These are phyloP conservation scores for Galleria mellonella DNA, from an alignment of 1,140 invertebrate genomes.

Conservation along the genomic window DNA sequence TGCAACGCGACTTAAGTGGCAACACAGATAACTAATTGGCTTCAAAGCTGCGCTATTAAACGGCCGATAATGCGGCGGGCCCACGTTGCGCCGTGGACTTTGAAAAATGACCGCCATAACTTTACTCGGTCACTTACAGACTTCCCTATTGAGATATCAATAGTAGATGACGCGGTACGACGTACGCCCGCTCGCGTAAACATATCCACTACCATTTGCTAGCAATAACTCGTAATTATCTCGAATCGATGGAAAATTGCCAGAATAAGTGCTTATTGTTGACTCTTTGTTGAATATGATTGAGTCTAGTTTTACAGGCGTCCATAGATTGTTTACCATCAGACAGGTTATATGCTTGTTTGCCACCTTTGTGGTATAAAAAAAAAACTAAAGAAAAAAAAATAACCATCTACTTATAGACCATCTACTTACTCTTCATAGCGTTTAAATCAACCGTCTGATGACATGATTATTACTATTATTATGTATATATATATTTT, in stretches of 20 bases:
- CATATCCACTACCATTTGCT: conserved; percentile 32
- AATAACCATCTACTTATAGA: too few relatives aligned
- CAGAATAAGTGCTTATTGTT: not conserved
- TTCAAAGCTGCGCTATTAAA: conserved; percentile 50
- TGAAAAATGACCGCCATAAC: conserved; percentile 62
- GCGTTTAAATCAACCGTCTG: too few relatives aligned
- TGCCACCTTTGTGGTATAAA: too few relatives aligned
- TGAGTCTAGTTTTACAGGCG: too few relatives aligned
- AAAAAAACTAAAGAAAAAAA: too few relatives aligned
- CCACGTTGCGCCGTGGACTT: conserved; percentile 31
- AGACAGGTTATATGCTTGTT: too few relatives aligned
- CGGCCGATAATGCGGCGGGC: conserved; percentile 32
- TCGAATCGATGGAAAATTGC: not conserved
- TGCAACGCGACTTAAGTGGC: too few relatives aligned
- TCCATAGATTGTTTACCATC: too few relatives aligned
- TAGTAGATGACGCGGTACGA: conserved; percentile 47
- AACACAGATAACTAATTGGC: conserved; percentile 40
- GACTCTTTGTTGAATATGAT: not conserved
- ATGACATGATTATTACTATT: too few relatives aligned
- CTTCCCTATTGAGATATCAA: conserved; percentile 70
- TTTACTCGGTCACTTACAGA: conserved; percentile 59
- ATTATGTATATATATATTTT: too few relatives aligned
- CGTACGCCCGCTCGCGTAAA: conserved; percentile 34
- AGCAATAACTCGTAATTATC: conserved; percentile 2
- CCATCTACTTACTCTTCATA: too few relatives aligned